Evolutionary conservation across 2,888 invertebrate species (phyloP), one percentile per base, ranked within the genome.

Genomic region (Polydrusus pterygomalis): DNA sequence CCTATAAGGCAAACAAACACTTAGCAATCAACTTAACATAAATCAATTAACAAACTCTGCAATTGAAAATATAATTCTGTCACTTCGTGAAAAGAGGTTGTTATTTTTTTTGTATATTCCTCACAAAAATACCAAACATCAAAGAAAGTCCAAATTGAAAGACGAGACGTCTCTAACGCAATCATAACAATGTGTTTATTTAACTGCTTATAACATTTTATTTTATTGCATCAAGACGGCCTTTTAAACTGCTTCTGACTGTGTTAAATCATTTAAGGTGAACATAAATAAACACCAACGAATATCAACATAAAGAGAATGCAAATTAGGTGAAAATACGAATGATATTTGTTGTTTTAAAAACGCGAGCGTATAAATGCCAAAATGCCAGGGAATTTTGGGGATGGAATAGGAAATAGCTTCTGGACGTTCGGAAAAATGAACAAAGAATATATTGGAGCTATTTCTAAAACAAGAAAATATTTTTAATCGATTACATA

Each of bases 211-310:
- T 54, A 67, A 67, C 60, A 60, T 67, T 73, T 73, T 68, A 67
- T 67, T 74, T 68, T 62, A 74, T 74, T 74, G 67, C 60, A 68
- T 68, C 51, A 49, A 60, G 63, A 69, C 63, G 43, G 69, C 63
- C 69, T 62, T 74, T 68, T 69, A 58, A 64, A 54, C 20, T 56
- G 64, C 71, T 64, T 64, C 43, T 71, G 71, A 71, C 63, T 71
- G 54, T 51, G 63, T 71, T 71, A 64, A 71, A 71, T 71, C 62
- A 71, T 38, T 64, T 54, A 54, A 47, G 51, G 56, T 62, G 40
- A n/a, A 71, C 64, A 45, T 54, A 71, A 71, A 71, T 64, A 64
- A 64, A 63, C 40, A 56, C 10, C 40, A 18, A 71, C 69, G 58
- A 69, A 58, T 10, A 6, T 38, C 10, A 38, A 38, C 38, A 17